phyloP scores from a whole-genome alignment of 92 coral and sea anemone genomes.

The Epizoanthus stellaris region DNA sequence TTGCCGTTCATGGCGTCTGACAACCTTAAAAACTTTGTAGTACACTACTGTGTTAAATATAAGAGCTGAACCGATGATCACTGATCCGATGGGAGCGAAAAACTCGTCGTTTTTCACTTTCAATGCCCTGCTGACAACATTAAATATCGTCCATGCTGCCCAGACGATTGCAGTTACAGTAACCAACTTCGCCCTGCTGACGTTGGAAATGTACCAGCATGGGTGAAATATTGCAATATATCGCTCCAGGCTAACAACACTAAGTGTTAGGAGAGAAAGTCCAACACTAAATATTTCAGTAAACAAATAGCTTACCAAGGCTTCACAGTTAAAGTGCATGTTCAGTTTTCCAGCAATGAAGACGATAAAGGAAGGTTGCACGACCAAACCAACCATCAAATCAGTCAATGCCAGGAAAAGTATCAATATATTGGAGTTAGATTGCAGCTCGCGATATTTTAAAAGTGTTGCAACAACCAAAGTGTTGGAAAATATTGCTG shows the following conservation, averaged over 20 bases:
- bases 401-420: slow-evolving; percentile 46
- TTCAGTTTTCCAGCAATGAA: slow-evolving; percentile 45
- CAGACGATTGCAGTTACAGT: slow-evolving; percentile 11
- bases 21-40: slow-evolving; percentile 29
- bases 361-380: slow-evolving; percentile 50
- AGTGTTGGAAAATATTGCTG: slow-evolving; percentile 37
- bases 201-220: slow-evolving; percentile 36
- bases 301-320: slow-evolving; percentile 38
- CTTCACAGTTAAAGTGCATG: slow-evolving; percentile 24
- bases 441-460: slow-evolving; percentile 34
- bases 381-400: slow-evolving; percentile 44
- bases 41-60: slow-evolving; percentile 28
- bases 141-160: slow-evolving; percentile 44
- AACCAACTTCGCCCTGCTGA: slow-evolving; percentile 13
- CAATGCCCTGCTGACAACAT: slow-evolving; percentile 40
- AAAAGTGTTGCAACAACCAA: slow-evolving; percentile 31
- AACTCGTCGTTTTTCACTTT: slow-evolving; percentile 53
- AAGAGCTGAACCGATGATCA: slow-evolving; percentile 34
- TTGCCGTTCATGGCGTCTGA: slow-evolving; percentile 43
- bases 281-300: slow-evolving; percentile 59
- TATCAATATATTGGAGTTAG: slow-evolving; percentile 35
- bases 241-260: slow-evolving; percentile 44
- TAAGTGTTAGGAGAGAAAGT: slow-evolving; percentile 46
- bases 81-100: slow-evolving; percentile 47
- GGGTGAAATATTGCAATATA: slow-evolving; percentile 54